A percentile compares a stretch with the other conserved stretches of the same genome.
These are phyloP conservation scores for Cephus nigrinus DNA, from an alignment of 2,888 invertebrate species.

Conservation along the genomic window DNA sequence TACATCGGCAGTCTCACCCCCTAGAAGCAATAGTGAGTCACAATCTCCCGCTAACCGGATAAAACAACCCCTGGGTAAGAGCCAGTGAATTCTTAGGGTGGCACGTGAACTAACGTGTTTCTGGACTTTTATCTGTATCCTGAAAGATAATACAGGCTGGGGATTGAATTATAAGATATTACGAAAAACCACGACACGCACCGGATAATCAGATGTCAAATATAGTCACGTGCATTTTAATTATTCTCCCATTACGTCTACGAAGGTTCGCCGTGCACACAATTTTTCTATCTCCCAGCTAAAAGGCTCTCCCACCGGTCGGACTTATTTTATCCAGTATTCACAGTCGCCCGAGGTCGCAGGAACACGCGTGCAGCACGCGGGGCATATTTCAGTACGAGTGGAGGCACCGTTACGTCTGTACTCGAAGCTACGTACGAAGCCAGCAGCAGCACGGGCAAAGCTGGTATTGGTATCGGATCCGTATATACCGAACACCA, in stretches of 20 bases:
- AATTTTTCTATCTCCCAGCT: background rate
- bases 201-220: too few species aligned
- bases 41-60: background rate
- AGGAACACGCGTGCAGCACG: conserved; percentile 18
- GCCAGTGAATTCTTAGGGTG: background rate
- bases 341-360: background rate
- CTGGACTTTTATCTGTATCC: background rate
- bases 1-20: background rate
- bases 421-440: conserved; percentile 1
- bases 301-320: background rate
- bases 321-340: background rate
- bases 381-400: conserved; percentile 47
- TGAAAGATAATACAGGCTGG: background rate
- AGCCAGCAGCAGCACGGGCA: conserved; percentile 18
- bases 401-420: conserved; percentile 15
- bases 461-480: background rate
- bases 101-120: background rate
- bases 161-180: background rate
- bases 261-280: too few species aligned
- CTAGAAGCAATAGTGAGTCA: background rate
- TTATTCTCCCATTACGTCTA: fast-evolving
- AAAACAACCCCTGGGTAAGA: background rate
- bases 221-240: background rate
- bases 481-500: background rate
- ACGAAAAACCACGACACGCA: background rate